A percentile compares a stretch with the other conserved stretches of the same genome.
phyloP scores from a whole-genome alignment of 2,888 invertebrate species.

The Iselma pallidipennis region DNA sequence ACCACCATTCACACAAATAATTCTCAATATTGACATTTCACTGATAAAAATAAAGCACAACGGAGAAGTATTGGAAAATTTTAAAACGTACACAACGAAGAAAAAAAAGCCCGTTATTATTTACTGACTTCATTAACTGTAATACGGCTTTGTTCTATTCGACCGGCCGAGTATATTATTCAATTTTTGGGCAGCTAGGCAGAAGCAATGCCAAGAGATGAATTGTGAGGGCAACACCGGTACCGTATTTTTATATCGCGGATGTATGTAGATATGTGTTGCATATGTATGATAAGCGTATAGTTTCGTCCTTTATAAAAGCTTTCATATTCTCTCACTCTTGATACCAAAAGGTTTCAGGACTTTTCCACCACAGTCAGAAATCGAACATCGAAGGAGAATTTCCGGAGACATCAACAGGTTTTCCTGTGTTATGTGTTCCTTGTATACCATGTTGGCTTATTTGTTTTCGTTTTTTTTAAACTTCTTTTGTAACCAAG shows the following conservation, averaged over 20 bases:
- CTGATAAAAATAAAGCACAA: too few relatives aligned
- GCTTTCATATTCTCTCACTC: conserved; percentile 36
- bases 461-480: conserved; percentile 1
- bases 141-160: conserved; percentile 38
- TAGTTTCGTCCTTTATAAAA: conserved; percentile 48
- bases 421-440: not conserved
- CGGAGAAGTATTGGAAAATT: not conserved
- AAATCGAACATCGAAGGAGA: not conserved
- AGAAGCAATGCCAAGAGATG: conserved; percentile 38
- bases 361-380: conserved; percentile 22
- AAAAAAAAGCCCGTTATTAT: not conserved
- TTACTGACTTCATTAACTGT: not conserved
- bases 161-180: conserved; percentile 48
- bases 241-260: conserved; percentile 50
- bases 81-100: not conserved
- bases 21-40: too few relatives aligned
- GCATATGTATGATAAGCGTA: conserved; percentile 55
- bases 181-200: conserved; percentile 42
- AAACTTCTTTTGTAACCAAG: too few relatives aligned
- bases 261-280: conserved; percentile 53
- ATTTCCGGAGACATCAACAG: not conserved
- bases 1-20: too few relatives aligned
- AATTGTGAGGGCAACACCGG: conserved; percentile 46
- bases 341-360: conserved; percentile 2
- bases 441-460: not conserved